Evolutionary conservation across 2,113 vertebrate genomes (phyloP).

Genomic region (Prietella phreatophila): DNA sequence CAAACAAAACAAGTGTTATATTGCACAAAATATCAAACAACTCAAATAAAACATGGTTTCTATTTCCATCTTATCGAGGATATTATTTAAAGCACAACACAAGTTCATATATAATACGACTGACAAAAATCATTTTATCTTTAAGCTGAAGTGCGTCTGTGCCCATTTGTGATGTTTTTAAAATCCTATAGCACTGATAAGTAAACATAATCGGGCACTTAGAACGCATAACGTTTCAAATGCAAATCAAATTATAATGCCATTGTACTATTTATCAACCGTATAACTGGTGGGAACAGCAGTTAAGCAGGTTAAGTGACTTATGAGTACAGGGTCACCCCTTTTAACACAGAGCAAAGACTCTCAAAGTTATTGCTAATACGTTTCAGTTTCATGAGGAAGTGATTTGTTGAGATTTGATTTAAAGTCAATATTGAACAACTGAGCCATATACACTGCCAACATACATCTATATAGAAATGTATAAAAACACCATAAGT

Average conservation of each 20-base stretch:
- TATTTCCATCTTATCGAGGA: slow-evolving; percentile 31
- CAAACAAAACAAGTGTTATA: slow-evolving; percentile 36
- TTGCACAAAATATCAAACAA: slow-evolving; percentile 50
- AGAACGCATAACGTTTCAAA: neutral
- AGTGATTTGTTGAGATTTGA: neutral
- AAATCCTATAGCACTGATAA: slow-evolving; percentile 14
- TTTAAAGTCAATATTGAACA: neutral
- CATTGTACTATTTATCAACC: neutral
- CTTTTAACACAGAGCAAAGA: neutral
- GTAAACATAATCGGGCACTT: neutral
- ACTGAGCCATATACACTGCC: slow-evolving; percentile 23
- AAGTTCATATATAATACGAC: slow-evolving; percentile 13
- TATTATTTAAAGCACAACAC: slow-evolving; percentile 37
- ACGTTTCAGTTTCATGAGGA: neutral
- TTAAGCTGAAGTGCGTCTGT: neutral
- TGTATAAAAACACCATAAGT: neutral
- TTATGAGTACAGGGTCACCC: neutral
- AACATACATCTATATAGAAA: neutral
- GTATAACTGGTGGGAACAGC: neutral
- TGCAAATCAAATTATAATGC: neutral
- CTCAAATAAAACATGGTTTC: slow-evolving; percentile 2
- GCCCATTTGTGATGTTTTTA: neutral
- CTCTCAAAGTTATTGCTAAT: neutral
- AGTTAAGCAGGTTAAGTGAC: slow-evolving; percentile 1
- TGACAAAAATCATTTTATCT: slow-evolving; percentile 1